A percentile compares a stretch with the other conserved stretches of the same genome.
Evolutionary conservation across 2,888 invertebrate genomes (phyloP).

Genomic region (Nemoura dubitans): DNA sequence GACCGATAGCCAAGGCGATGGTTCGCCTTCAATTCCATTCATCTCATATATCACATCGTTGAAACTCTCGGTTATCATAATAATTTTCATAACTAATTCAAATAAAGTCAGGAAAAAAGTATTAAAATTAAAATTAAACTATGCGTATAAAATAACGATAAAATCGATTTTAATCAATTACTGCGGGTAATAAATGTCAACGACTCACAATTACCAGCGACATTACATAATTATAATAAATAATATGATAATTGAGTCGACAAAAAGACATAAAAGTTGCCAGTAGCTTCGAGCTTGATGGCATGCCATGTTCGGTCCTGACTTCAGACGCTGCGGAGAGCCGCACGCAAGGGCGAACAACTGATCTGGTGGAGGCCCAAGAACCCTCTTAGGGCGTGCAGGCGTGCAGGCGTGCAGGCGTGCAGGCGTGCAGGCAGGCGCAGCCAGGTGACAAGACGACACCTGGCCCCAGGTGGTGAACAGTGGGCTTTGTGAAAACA

Average conservation of each 20-base stretch:
- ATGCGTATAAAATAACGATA: background rate
- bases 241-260: background rate
- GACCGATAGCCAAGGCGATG: background rate
- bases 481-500: background rate
- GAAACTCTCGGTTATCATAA: background rate
- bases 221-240: conserved; percentile 4
- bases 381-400: too few species aligned
- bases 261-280: background rate
- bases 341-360: too few species aligned
- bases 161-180: background rate
- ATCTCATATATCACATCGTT: background rate
- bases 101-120: background rate
- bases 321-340: too few species aligned
- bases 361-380: background rate
- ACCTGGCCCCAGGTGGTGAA: background rate
- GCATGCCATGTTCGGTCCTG: background rate
- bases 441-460: background rate
- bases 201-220: background rate
- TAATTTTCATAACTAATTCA: background rate
- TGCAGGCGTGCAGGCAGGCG: too few species aligned
- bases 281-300: background rate
- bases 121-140: background rate
- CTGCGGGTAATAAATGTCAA: background rate
- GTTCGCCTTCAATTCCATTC: background rate
- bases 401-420: too few species aligned